Percentiles rank a stretch among this genome's conserved stretches.
Evolutionary conservation across 2,797 vertebrate species (phyloP).

Genomic region (Thunnus albacares): DNA sequence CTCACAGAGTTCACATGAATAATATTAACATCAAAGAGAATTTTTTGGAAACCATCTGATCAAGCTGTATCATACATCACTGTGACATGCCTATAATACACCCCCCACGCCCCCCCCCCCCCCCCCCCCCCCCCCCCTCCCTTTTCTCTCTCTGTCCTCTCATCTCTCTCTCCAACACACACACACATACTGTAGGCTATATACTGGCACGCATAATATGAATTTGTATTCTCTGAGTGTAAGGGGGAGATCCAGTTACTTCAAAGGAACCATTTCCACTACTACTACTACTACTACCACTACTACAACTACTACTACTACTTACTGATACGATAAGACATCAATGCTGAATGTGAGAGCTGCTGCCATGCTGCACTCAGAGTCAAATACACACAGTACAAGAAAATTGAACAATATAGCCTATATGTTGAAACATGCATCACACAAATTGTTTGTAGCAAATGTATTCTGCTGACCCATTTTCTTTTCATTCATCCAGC

Average conservation of each 20-base stretch:
- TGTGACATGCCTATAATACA: conserved; percentile 75
- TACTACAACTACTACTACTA: conserved; percentile 53
- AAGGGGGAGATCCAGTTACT: conserved; percentile 70
- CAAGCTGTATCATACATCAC: conserved; percentile 79
- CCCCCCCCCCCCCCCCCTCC: background rate
- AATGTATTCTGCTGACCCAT: conserved; percentile 75
- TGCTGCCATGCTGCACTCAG: conserved; percentile 48
- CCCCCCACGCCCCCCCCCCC: conserved; percentile 4
- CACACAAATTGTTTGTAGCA: conserved; percentile 51
- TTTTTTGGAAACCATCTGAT: conserved; percentile 85
- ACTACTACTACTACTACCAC: conserved; percentile 67
- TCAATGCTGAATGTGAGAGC: conserved; percentile 52
- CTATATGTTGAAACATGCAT: conserved; percentile 47
- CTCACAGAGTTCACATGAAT: conserved; percentile 81
- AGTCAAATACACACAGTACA: conserved; percentile 43
- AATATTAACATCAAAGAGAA: conserved; percentile 84
- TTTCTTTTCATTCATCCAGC: conserved; percentile 66
- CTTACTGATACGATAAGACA: conserved; percentile 58
- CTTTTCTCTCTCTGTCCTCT: conserved; percentile 24
- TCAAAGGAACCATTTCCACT: conserved; percentile 77
- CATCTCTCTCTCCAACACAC: conserved; percentile 8
- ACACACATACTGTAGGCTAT: conserved; percentile 21
- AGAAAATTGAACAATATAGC: conserved; percentile 34
- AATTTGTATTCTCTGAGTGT: conserved; percentile 77
- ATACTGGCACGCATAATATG: conserved; percentile 55